Evolutionary conservation across 1,140 invertebrate species (phyloP), one percentile per base, ranked within the genome.

Genomic region (Aphidius gifuensis): DNA sequence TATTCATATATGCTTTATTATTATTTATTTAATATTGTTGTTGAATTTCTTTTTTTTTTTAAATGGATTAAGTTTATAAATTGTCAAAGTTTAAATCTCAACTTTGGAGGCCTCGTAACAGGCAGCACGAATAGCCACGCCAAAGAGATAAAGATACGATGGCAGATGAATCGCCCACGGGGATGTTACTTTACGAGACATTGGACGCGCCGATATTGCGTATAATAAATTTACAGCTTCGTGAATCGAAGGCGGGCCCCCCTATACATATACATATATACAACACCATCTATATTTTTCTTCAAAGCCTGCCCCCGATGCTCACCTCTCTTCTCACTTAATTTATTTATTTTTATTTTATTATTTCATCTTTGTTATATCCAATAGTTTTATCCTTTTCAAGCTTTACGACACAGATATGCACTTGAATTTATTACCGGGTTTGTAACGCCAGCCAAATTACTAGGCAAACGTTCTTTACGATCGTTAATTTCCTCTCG

Each of bases 391-490:
- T 40, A 62, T 68, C 61, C 51, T 62, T 58, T 54, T 62, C 2
- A 50, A 62, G 58, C 64, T 69, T 67, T 69, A 69, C 64, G 68
- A 66, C 63, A 58, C 65, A 63, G 61, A 64, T 63, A 65, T 65
- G 61, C 61, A 60, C 64, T 64, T 50, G 68, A 61, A 69, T 69
- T 69, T 69, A 69, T 69, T 63, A 59, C 56, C 60, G 38, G 58
- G 62, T 53, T 62, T 64, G 64, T 58, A 68, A 65, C 62, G 61
- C 68, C 63, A 69, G 65, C 65, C 68, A 69, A 69, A 69, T 69
- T 69, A 69, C 68, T 67, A 66, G 65, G 63, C 62, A 61, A 64
- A 62, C 42, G 64, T 68, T 68, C 64, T 68, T 68, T 68, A 69
- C 68, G 68, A 65, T 69, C 68, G 61, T 69, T 69, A 69, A 69